Base-by-base conservation (phyloP, 2,888 invertebrate genomes). In the Drosophila diplacantha region DNA sequence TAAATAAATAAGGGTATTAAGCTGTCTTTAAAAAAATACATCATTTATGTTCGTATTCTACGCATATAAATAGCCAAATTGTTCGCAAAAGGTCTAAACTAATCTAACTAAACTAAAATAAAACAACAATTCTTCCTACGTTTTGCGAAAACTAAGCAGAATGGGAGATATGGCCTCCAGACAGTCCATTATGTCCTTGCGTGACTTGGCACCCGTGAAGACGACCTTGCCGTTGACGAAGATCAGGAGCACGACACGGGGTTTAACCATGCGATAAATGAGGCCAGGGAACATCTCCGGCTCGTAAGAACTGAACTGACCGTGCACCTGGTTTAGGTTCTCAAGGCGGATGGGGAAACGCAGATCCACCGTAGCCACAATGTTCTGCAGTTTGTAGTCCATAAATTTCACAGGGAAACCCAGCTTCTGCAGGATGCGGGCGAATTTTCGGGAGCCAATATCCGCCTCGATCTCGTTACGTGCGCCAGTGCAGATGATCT, bases 211-310 rank as follows among this genome's bases (percentile, higher is more conserved):
- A 72, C 92, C 92, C 84, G 99, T 99, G 69, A 99, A 93, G 2
- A 99, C 99, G 73, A 99, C 93, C 91, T 99, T 99, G 56, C 99
- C 99, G 88, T 98, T 99, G 1, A 99, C 99, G 90, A 99, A 99
- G 87, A 99, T 98, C 12, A 99, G 90, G 69, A 99, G 89, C 0
- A 99, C 99, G 72, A 99, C 93, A 74, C 97, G 92, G 0, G 99
- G 99, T 83, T 96, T 94, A 38, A 99, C 95, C 96, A 99, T 96
- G 81, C 99, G 91, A 88, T 99, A 99, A 59, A 99, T 97, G 31
- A 99, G 91, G n/a, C 99, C 99, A 8, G 99, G 98, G 89, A 99
- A 99, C 56, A 99, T 89, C 89, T 99, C 99, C 0, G 99, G 99
- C 88, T 99, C 99, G 86, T 99, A 99, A 53, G 96, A 95, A 66